These are phyloP conservation scores for Diuraphis noxia DNA, from an alignment of 1,140 invertebrate species.

Conservation along the genomic window DNA sequence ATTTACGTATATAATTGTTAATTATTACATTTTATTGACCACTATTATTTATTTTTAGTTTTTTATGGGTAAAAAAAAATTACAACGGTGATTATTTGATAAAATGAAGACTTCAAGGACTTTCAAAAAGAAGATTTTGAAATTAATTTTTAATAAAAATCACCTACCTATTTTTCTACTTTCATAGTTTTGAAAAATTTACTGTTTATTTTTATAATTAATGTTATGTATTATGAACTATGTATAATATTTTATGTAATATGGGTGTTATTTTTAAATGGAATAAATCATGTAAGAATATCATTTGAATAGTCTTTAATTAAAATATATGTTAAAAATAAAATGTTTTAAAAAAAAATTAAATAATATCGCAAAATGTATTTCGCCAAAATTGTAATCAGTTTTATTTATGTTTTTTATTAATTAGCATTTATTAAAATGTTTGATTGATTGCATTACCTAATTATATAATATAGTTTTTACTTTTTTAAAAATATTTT, in stretches of 20 bases:
- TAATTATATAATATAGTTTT: background rate
- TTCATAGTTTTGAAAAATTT: background rate
- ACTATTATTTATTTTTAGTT: slow-evolving; percentile 14
- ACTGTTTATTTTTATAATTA: background rate
- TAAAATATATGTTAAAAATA: background rate
- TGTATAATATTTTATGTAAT: background rate
- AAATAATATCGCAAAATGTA: background rate
- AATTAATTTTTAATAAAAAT: background rate
- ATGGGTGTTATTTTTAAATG: background rate
- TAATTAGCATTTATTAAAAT: background rate
- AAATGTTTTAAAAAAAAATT: background rate
- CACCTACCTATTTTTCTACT: background rate
- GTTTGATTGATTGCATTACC: background rate
- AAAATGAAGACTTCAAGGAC: background rate
- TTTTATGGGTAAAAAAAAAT: slow-evolving; percentile 3
- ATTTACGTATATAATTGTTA: background rate
- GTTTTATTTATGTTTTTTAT: background rate
- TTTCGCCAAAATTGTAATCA: background rate
- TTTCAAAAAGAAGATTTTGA: background rate
- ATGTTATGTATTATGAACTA: background rate
- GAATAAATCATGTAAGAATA: background rate
- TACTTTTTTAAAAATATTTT: background rate
- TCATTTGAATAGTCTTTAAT: background rate
- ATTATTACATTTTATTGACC: background rate
- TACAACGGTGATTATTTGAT: background rate